Conservation (phyloP, 2,888 invertebrate species). For the Sminthurinus aureus region DNA sequence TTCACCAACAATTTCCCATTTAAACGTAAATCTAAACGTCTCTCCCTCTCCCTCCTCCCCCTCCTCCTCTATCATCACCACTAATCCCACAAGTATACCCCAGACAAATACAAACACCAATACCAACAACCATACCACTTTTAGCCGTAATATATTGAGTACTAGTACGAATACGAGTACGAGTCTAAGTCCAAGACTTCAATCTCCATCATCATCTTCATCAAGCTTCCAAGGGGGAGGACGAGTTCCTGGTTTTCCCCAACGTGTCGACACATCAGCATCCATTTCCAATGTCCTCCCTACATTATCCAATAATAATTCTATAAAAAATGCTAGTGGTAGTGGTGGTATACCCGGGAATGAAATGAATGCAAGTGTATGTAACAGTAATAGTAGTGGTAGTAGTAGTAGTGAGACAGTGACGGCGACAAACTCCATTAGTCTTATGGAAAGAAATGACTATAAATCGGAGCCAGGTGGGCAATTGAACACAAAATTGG, state of each 20-base stretch:
- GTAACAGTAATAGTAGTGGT: background rate
- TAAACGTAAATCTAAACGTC: conserved; percentile 9
- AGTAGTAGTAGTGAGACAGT: background rate
- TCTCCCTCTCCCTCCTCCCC: conserved; percentile 22
- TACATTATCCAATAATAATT: background rate
- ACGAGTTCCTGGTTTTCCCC: conserved; percentile 83
- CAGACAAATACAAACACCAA: conserved; percentile 30
- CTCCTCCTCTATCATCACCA: conserved; percentile 1
- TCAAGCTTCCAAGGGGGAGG: conserved; percentile 61
- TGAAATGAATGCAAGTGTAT: conserved; percentile 2
- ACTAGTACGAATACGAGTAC: background rate
- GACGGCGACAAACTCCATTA: background rate
- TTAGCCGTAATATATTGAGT: background rate
- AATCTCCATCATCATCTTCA: conserved; percentile 25
- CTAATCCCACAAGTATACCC: background rate
- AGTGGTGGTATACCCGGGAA: background rate
- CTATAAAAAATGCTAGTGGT: conserved; percentile 1
- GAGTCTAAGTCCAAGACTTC: background rate
- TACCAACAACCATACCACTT: conserved; percentile 34
- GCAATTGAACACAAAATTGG: conserved; percentile 31
- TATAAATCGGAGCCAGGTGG: conserved; percentile 34
- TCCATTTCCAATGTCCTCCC: background rate
- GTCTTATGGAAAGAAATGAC: conserved; percentile 24
- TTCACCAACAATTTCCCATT: conserved; percentile 34
- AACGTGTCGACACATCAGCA: conserved; percentile 63